These are phyloP conservation scores for Spongia lamella DNA, from an alignment of 37 sponge, comb jelly and placozoan species.

Conservation along the genomic window DNA sequence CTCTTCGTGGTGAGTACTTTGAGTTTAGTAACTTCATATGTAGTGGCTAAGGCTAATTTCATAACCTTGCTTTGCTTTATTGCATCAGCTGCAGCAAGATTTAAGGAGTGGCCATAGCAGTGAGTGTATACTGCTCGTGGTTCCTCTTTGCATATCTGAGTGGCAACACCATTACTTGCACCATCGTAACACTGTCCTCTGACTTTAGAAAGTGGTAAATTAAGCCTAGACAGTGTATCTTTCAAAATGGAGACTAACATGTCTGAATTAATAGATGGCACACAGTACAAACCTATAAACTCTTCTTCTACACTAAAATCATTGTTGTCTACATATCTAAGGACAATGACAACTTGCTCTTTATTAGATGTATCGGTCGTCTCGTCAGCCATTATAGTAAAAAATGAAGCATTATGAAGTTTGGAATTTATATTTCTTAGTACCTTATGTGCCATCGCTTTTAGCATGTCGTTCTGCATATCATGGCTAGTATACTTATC, in stretches of 20 bases:
- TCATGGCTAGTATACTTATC: slow-evolving; percentile 32
- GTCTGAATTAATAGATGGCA: background rate
- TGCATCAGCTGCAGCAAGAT: slow-evolving; percentile 29
- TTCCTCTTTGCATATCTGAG: slow-evolving; percentile 1
- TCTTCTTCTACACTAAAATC: slow-evolving; percentile 11
- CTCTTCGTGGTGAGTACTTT: slow-evolving; percentile 17
- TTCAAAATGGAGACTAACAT: slow-evolving; percentile 1
- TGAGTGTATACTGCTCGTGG: slow-evolving; percentile 28
- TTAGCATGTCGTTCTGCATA: no score
- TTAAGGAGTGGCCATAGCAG: slow-evolving; percentile 16
- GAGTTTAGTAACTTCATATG: slow-evolving; percentile 27
- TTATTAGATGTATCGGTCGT: no score
- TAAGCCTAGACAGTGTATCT: slow-evolving; percentile 12
- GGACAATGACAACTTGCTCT: background rate
- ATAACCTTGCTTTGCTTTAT: slow-evolving; percentile 24
- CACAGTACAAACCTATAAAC: slow-evolving; percentile 18
- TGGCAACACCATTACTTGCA: slow-evolving; percentile 31
- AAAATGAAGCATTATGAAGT: no score
- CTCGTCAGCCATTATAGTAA: no score
- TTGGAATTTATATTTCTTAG: no score
- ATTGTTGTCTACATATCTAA: slow-evolving; percentile 20
- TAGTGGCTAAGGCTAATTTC: slow-evolving; percentile 34
- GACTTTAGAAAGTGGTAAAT: slow-evolving; percentile 14
- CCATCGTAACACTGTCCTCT: slow-evolving; percentile 25
- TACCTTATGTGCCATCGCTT: no score